A percentile compares a stretch with the other conserved stretches of the same genome.
These are phyloP conservation scores for Tragelaphus buxtoni DNA, from an alignment of 2,113 vertebrate genomes.

Conservation along the genomic window DNA sequence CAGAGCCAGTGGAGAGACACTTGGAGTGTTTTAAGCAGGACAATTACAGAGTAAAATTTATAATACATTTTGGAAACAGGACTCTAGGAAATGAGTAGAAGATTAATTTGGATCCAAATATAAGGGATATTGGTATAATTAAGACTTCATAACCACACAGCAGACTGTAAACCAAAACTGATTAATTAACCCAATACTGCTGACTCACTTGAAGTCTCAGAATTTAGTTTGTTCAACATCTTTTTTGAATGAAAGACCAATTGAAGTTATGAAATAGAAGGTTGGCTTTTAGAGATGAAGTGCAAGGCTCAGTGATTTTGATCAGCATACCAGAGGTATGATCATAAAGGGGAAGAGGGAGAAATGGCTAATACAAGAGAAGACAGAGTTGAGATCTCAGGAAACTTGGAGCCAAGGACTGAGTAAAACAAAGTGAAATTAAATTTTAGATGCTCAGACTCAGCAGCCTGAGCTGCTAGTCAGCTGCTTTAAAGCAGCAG, in stretches of 20 bases:
- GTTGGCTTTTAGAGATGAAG: not conserved
- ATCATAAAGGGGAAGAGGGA: not conserved
- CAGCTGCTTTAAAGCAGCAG: not conserved
- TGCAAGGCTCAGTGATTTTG: not conserved
- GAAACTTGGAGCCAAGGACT: not conserved
- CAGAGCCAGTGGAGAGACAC: not conserved
- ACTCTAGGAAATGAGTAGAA: not conserved
- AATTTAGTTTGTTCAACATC: not conserved
- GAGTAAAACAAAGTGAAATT: not conserved
- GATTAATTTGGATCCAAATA: conserved; percentile 9
- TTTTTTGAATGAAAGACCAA: not conserved
- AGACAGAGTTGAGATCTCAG: not conserved
- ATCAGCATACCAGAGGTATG: not conserved
- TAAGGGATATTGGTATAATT: not conserved
- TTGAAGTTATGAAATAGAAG: not conserved
- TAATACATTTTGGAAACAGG: conserved; percentile 7
- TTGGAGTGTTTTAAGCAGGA: not conserved
- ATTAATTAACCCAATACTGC: not conserved
- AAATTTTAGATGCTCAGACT: not conserved
- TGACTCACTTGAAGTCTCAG: not conserved
- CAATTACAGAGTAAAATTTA: not conserved
- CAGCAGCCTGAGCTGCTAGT: no score
- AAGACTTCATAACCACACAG: conserved; percentile 5
- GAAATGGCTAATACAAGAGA: not conserved
- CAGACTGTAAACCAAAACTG: not conserved